Evolutionary conservation across 1,140 invertebrate species (phyloP).

Genomic region (Helicoverpa zea): DNA sequence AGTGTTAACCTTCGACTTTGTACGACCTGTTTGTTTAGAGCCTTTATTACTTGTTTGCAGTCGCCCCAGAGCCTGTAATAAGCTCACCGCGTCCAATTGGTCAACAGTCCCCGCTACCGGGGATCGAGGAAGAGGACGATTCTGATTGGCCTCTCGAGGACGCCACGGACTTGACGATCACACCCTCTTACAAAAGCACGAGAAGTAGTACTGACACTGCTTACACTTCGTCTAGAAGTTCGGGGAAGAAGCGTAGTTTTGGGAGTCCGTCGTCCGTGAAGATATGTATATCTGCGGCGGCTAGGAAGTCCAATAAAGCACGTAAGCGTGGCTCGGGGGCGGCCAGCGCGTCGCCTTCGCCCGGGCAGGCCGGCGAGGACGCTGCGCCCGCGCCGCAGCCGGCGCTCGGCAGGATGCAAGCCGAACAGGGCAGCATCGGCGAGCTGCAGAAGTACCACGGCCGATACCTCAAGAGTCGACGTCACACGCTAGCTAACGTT

Average conservation of each 20-base stretch:
- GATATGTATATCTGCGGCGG: conserved; percentile 83
- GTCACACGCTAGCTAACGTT: conserved; percentile 95
- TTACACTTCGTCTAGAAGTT: conserved; percentile 81
- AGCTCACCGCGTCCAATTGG: conserved; percentile 84
- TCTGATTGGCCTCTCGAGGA: conserved; percentile 86
- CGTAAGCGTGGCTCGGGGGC: conserved; percentile 80
- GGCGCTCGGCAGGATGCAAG: conserved; percentile 91
- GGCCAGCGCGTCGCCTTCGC: conserved; percentile 64
- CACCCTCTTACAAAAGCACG: conserved; percentile 84
- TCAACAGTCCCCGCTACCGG: conserved; percentile 87
- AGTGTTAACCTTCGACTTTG: conserved; percentile 22
- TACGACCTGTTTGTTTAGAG: conserved; percentile 55
- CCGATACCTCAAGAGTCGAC: conserved; percentile 92
- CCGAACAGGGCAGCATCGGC: conserved; percentile 95
- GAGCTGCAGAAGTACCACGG: conserved; percentile 95
- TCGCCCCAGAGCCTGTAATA: conserved; percentile 80
- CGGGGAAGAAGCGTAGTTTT: conserved; percentile 80
- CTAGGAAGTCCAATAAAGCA: conserved; percentile 81
- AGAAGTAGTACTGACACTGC: conserved; percentile 84
- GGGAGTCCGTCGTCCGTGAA: conserved; percentile 82
- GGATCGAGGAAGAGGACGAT: conserved; percentile 88
- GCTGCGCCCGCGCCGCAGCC: conserved; percentile 63
- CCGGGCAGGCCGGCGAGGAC: conserved; percentile 73
- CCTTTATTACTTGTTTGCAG: conserved; percentile 76
- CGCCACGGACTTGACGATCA: conserved; percentile 82